phyloP scores from a whole-genome alignment of 2,888 invertebrate genomes.

The Iphiclides podalirius region DNA sequence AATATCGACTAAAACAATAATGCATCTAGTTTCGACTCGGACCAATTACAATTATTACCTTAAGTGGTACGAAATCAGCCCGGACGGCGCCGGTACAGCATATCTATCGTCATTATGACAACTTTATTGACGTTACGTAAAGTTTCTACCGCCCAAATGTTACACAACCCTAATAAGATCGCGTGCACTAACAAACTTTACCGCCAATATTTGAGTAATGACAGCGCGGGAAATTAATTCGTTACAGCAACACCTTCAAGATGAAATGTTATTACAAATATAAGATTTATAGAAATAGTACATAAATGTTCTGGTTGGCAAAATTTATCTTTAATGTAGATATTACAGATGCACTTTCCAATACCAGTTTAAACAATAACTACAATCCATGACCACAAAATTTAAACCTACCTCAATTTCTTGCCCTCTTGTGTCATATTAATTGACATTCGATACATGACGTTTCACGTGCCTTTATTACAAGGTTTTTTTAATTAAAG shows the following conservation, averaged over 20 bases:
- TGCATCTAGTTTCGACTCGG: background rate
- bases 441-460: too few relatives aligned
- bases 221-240: conserved; percentile 20
- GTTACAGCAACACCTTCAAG: conserved; percentile 9
- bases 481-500: too few relatives aligned
- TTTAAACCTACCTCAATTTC: too few relatives aligned
- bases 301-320: too few relatives aligned
- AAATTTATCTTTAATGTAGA: too few relatives aligned
- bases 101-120: conserved; percentile 20
- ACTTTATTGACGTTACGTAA: conserved; percentile 23
- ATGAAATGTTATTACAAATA: conserved; percentile 4
- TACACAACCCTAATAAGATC: conserved; percentile 23
- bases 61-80: conserved; percentile 3
- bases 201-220: conserved; percentile 23
- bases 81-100: background rate
- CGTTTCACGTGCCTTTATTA: too few relatives aligned
- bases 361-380: too few relatives aligned
- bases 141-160: conserved; percentile 17
- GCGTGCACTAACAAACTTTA: conserved; percentile 19
- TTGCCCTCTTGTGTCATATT: too few relatives aligned
- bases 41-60: background rate
- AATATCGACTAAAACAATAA: background rate
- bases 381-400: too few relatives aligned
- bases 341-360: too few relatives aligned
- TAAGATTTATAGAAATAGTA: background rate